A percentile compares a stretch with the other conserved stretches of the same genome.
Evolutionary conservation across 1,140 invertebrate genomes (phyloP).

Genomic region (Venustaconcha ellipsiformis): DNA sequence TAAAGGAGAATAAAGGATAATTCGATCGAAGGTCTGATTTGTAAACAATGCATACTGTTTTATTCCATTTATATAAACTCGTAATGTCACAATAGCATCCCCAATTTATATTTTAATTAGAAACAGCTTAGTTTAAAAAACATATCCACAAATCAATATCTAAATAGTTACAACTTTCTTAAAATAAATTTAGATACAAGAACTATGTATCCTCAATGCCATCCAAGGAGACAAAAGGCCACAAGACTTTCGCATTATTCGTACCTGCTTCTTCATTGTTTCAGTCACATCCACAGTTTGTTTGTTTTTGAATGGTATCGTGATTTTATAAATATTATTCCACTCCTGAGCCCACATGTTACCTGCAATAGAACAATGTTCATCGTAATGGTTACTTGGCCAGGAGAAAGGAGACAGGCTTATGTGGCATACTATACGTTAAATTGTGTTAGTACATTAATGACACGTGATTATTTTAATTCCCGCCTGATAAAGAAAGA

Average conservation of each 20-base stretch:
- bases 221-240: not conserved
- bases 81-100: no score
- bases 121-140: not conserved
- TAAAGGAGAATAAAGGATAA: no score
- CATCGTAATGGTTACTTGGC: no score
- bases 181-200: not conserved
- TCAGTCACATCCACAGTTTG: slow-evolving; percentile 67
- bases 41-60: no score
- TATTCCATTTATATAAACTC: no score
- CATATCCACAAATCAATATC: not conserved
- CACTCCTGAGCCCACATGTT: slow-evolving; percentile 96
- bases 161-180: not conserved
- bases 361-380: slow-evolving; percentile 71
- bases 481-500: no score
- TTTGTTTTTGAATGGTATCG: slow-evolving; percentile 49
- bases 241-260: no score
- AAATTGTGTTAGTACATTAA: no score
- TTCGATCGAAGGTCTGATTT: no score
- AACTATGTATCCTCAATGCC: not conserved
- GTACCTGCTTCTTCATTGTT: slow-evolving; percentile 60
- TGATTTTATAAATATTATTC: slow-evolving; percentile 73
- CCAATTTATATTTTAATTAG: not conserved
- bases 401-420: no score
- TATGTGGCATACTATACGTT: no score
- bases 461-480: no score